These are phyloP conservation scores for Stomatorhinus walkeri DNA, from an alignment of 2,797 vertebrate genomes.

Conservation along the genomic window DNA sequence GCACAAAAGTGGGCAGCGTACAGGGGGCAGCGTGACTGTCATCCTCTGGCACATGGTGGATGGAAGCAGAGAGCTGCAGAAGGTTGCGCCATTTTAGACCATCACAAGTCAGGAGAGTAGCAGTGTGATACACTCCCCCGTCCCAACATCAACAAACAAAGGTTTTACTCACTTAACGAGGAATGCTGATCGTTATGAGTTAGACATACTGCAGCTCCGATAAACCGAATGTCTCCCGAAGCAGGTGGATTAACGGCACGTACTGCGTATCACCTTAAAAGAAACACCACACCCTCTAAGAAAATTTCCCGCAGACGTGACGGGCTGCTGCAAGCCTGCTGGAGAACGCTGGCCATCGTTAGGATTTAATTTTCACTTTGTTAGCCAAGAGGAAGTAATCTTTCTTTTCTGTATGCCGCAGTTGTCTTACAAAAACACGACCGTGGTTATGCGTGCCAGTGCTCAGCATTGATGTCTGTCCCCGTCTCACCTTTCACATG, in stretches of 20 bases:
- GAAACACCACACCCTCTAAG: neutral
- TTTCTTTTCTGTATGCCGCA: neutral
- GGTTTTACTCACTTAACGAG: neutral
- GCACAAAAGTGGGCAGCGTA: neutral
- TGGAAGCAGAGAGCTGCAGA: neutral
- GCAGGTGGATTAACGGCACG: constrained; percentile 3
- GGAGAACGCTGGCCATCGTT: neutral
- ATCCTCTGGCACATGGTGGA: neutral
- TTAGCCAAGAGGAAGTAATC: constrained; percentile 1
- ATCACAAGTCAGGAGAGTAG: neutral
- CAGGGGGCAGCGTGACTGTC: neutral
- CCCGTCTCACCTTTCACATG: neutral
- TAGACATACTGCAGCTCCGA: neutral
- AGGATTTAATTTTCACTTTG: neutral
- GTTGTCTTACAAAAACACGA: neutral
- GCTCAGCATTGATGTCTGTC: neutral
- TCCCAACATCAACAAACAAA: neutral
- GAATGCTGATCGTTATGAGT: neutral
- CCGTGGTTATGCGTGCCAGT: neutral
- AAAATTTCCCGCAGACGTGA: neutral
- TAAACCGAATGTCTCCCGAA: neutral
- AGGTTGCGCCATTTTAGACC: neutral
- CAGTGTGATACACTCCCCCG: neutral
- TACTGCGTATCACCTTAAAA: neutral
- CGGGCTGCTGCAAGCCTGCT: neutral